Evolutionary conservation across 2,888 invertebrate species (phyloP).

Genomic region (Coleophora deauratella): DNA sequence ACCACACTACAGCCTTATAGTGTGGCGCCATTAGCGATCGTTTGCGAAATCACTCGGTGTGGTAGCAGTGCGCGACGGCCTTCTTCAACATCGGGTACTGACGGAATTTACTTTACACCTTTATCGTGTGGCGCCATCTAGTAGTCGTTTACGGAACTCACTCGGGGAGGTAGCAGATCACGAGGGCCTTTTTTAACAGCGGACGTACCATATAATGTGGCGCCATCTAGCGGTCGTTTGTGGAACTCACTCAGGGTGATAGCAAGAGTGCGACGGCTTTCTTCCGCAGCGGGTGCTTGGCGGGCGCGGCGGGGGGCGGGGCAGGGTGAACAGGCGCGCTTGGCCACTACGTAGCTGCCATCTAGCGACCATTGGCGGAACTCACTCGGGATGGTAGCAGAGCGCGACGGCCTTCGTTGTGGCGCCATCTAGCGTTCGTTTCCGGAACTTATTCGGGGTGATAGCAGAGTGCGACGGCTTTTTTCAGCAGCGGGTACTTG

Average conservation of each 20-base stretch:
- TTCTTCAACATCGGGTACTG: constrained; percentile 89
- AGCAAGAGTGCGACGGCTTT: constrained; percentile 93
- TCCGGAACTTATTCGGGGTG: constrained; percentile 74
- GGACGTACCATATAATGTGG: no score
- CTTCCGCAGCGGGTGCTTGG: constrained; percentile 88
- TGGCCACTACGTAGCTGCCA: constrained; percentile 84
- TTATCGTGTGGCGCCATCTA: no score
- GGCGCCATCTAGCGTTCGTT: constrained; percentile 85
- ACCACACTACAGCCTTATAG: constrained; percentile 91
- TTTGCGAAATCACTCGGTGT: constrained; percentile 62
- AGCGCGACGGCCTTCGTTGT: constrained; percentile 92
- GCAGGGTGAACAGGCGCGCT: constrained; percentile 88
- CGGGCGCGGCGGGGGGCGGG: constrained; percentile 82
- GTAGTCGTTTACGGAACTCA: no score
- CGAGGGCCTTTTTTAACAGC: constrained; percentile 83
- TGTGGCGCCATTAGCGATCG: constrained; percentile 87
- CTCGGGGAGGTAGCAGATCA: constrained; percentile 85
- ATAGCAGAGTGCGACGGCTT: constrained; percentile 92
- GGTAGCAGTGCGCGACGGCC: constrained; percentile 92
- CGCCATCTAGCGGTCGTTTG: constrained; percentile 85
- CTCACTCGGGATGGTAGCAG: constrained; percentile 80
- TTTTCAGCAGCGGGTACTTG: constrained; percentile 89
- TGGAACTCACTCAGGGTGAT: constrained; percentile 77
- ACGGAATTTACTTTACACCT: no score
- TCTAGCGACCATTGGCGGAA: no score